Percentiles rank a stretch among this genome's conserved stretches.
Conservation (phyloP, 2,888 invertebrate genomes). For the Argyresthia albistria region DNA sequence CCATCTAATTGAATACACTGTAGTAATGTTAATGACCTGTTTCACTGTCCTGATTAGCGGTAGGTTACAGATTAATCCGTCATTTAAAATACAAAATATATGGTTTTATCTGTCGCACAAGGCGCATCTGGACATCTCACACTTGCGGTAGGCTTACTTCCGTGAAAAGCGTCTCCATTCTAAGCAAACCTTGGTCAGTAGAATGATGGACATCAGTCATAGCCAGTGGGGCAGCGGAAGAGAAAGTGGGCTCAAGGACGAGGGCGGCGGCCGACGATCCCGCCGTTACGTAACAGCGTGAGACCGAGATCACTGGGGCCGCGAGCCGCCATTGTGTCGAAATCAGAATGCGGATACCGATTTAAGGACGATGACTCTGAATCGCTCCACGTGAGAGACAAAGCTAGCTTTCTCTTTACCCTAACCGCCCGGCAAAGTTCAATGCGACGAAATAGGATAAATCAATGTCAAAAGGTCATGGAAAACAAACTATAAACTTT, state of each 20-base stretch:
- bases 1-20: too few species aligned
- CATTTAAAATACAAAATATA: too few species aligned
- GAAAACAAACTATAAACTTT: not conserved
- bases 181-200: too few species aligned
- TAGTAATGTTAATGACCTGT: too few species aligned
- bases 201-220: not conserved
- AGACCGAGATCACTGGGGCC: slow-evolving; percentile 17
- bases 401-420: slow-evolving; percentile 4
- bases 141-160: too few species aligned
- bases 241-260: slow-evolving; percentile 68
- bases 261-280: slow-evolving; percentile 36
- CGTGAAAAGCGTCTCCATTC: too few species aligned
- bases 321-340: slow-evolving; percentile 25
- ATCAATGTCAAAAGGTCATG: not conserved
- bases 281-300: slow-evolving; percentile 40
- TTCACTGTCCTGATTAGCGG: too few species aligned
- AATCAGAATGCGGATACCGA: slow-evolving; percentile 42
- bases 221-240: slow-evolving; percentile 23
- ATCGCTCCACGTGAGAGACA: slow-evolving; percentile 13
- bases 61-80: too few species aligned
- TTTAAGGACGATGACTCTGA: slow-evolving; percentile 53
- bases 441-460: slow-evolving; percentile 5
- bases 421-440: slow-evolving; percentile 12
- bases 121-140: too few species aligned
- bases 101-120: too few species aligned